A percentile compares a stretch with the other conserved stretches of the same genome.
Conservation (phyloP, 2,113 vertebrate species). For the Bagarius yarrelli region DNA sequence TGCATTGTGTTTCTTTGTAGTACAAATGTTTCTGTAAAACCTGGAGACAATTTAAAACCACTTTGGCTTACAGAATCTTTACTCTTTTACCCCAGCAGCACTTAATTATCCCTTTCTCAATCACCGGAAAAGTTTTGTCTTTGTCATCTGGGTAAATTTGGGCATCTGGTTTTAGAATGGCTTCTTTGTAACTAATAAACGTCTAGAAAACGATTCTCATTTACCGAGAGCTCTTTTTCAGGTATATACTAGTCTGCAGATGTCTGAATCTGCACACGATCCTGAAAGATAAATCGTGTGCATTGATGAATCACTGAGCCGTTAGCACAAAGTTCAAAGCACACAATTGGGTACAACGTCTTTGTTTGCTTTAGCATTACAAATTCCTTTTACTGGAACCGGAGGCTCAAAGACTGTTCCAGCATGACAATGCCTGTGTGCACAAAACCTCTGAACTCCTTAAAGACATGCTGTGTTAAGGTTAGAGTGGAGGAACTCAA, state of each 20-base stretch:
- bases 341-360: too few relatives aligned
- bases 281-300: not conserved
- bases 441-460: too few relatives aligned
- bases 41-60: constrained; percentile 20
- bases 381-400: too few relatives aligned
- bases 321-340: too few relatives aligned
- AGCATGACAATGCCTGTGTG: too few relatives aligned
- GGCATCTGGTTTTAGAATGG: not conserved
- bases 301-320: too few relatives aligned
- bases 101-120: not conserved
- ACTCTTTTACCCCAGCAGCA: not conserved
- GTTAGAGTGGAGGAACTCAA: too few relatives aligned
- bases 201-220: not conserved
- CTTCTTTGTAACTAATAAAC: not conserved
- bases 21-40: not conserved
- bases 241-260: not conserved
- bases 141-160: not conserved
- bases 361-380: too few relatives aligned
- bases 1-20: not conserved
- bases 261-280: not conserved
- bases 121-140: not conserved
- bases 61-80: constrained; percentile 7
- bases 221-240: not conserved
- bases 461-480: too few relatives aligned
- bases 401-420: too few relatives aligned